Base-by-base conservation (phyloP, 2,797 vertebrate genomes). In the Brotula barbata region DNA sequence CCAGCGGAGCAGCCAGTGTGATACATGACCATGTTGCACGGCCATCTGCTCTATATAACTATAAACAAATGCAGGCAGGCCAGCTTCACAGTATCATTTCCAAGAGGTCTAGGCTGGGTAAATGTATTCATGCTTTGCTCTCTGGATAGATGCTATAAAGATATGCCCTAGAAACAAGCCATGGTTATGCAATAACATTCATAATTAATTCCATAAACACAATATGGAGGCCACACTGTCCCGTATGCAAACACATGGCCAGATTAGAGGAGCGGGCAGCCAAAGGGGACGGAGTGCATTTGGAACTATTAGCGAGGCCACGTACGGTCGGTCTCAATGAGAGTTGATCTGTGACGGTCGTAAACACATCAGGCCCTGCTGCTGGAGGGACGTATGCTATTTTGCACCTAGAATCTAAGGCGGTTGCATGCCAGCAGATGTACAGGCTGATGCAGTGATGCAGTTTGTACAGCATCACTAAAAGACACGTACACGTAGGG, bases 31-130 rank as follows among this genome's bases (percentile, higher is more conserved):
- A 84, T 85, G 85, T 84, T 84, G 85, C 73, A 83, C 16, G 63
- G 75, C 90, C 91, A 92, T 92, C 91, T 92, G 91, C 89, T 91
- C 81, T 74, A 72, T 82, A 86, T 85, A 89, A 88, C 77, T 83
- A 82, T 87, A 88, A 86, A 85, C 87, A 91, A 88, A 89, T 37
- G 70, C 80, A 82, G 85, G 69, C 78, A 62, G 80, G 70, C 84
- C 75, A 78, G 80, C 71, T 56, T 77, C 74, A 54, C 77, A 62
- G 74, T 76, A 83, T 83, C 75, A 70, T 62, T 79, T 88, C 75
- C 84, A 87, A 83, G 76, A 67, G 71, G 83, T 76, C 73, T 58
- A 47, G 51, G 68, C 61, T 10, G 55, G 69, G 51, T 80, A 80
- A 82, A 85, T 75, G 68, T 78, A 79, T 83, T 80, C 77, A 81